phyloP scores from a whole-genome alignment of 2,797 vertebrate species.

The Lithobates pipiens region DNA sequence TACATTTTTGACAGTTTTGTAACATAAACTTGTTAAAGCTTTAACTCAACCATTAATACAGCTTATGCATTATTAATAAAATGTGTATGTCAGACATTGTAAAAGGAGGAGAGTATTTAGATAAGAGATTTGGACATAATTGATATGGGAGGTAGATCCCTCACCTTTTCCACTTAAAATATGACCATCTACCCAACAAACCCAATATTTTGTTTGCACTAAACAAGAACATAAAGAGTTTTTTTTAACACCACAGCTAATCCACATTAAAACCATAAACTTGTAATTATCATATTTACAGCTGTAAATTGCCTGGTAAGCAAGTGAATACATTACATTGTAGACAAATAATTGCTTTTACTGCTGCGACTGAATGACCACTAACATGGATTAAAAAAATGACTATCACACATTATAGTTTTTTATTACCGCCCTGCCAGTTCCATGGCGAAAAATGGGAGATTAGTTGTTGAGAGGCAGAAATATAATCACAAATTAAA shows the following conservation, averaged over 20 bases:
- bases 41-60: slow-evolving; percentile 79
- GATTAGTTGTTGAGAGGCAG: slow-evolving; percentile 27
- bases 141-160: slow-evolving; percentile 59
- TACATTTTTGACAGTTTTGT: slow-evolving; percentile 78
- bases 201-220: not conserved
- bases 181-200: slow-evolving; percentile 51
- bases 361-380: not conserved
- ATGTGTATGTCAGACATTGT: slow-evolving; percentile 68
- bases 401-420: slow-evolving; percentile 25
- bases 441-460: slow-evolving; percentile 17
- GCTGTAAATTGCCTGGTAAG: not conserved
- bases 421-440: slow-evolving; percentile 31
- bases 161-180: slow-evolving; percentile 48
- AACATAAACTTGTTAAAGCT: slow-evolving; percentile 79
- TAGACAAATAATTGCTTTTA: slow-evolving; percentile 49
- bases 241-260: slow-evolving; percentile 1
- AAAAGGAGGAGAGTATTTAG: slow-evolving; percentile 62
- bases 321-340: not conserved
- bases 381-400: slow-evolving; percentile 16
- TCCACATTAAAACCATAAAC: not conserved
- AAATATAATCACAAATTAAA: slow-evolving; percentile 43
- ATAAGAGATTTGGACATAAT: slow-evolving; percentile 65
- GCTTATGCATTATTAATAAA: slow-evolving; percentile 79
- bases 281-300: not conserved
- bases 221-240: not conserved